Evolutionary conservation across 2,888 invertebrate genomes (phyloP), one percentile per base, ranked within the genome.

Genomic region (Mesodorylaimus sp.): DNA sequence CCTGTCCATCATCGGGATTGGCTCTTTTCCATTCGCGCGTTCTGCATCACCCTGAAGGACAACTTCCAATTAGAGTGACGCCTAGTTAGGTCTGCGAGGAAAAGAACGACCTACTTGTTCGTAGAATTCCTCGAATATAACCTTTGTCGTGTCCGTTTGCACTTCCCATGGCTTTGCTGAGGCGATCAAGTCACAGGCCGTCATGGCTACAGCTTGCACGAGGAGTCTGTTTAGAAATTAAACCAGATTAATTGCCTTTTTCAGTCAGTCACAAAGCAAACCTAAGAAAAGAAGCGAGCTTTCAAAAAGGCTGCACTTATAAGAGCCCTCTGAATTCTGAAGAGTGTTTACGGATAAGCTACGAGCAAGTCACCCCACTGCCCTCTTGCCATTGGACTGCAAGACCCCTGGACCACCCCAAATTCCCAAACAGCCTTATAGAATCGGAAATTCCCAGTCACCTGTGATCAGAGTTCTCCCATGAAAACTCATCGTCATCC

Each of bases 161-260:
- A 81, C 73, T 25, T 79, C 75, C 83, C 84, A 85, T 1, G 83
- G 83, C 64, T 85, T 85, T 1, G 83, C 79, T 57, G 81, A 80
- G 1, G 84, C 83, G 49, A 83, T 82, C 21, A 85, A 69, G 65
- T 85, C 85, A 55, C 81, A 79, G 0, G 80, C 80, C 0, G 84
- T 84, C 84, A 85, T 85, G 2, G 79, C 75, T 55, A 83, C 76
- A 0, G 81, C 81, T 71, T 80, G 78, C 2, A 80, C 73, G 29
- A 82, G 67, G 47, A 76, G 68, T 58, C 82, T 74, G 60, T 29
- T 59, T 53, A 47, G 52, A 37, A 42, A n/a, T 45, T 10, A 5
- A n/a, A 16, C 16, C 13, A 27, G 16, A 51, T 52, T 32, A 48
- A 49, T 7, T n/a, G n/a, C n/a, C n/a, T n/a, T n/a, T n/a, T n/a